Base-by-base conservation (phyloP, 2,113 vertebrate genomes). In the Campylomormyrus numenius region DNA sequence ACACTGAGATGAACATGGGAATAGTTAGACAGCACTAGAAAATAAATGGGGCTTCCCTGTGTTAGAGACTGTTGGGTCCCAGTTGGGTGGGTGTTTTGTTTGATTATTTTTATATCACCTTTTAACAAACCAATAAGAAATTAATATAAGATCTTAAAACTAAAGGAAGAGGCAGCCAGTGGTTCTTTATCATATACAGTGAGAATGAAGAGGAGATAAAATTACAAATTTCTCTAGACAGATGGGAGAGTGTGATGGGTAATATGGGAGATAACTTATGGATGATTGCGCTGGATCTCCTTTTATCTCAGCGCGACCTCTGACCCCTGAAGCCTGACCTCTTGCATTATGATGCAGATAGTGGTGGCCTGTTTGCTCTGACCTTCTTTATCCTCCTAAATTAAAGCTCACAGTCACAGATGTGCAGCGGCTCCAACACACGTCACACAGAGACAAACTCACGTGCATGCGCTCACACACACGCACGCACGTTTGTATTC, bases 341-440 rank as follows among this genome's bases (percentile, higher is more conserved):
- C 88, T 0, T 19, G 49, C 87, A 45, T 93, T 92, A 91, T 92
- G 89, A 93, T 92, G 91, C 85, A 92, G 91, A 91, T 91, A 62
- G 56, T 39, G 46, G 91, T 77, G 86, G 80, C 56, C 77, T 85
- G 62, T 70, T 62, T 91, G 66, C 89, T 91, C 88, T 90, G 74
- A 89, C 49, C 35, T 77, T 83, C 49, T 84, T 89, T 91, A 90
- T 88, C 90, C 89, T 91, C 70, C 50, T 13, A 91, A 90, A 93
- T 21, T 50, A 48, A 77, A 89, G 89, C 87, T 46, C 70, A 83
- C 21, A 90, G 46, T 42, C 77, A 85, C 87, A 84, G 50, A 87
- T 48, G 52, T 58, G 17, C 45, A 89, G 70, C 1, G 66, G 62
- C 31, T 4, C 27, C 83, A 48, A n/a, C 74, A 42, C 74, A 80